Base-by-base conservation (phyloP, 92 coral and sea anemone genomes). In the Zoanthus gigantus region DNA sequence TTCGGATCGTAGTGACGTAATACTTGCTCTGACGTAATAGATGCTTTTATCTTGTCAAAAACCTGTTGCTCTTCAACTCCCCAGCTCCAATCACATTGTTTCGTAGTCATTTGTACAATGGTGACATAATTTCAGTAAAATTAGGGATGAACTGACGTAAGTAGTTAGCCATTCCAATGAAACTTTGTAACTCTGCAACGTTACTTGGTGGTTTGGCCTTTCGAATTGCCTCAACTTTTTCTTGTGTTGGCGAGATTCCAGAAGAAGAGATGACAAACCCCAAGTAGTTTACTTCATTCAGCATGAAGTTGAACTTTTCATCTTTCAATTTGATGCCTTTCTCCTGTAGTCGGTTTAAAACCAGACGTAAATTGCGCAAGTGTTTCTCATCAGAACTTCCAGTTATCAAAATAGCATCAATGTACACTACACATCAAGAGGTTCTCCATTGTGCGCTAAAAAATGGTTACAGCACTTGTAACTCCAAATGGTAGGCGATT, bases 111-210 rank as follows among this genome's bases (percentile, higher is more conserved):
- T 34, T 34, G 42, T 34, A 34, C 42, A 34, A 34, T 34, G 42
- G 42, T 0, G 42, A 0, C 42, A 34, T 34, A 3, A 34, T 74
- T 44, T 54, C 57, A 42, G 89, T 86, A 66, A 88, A 91, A 54
- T 88, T 87, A 14, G 87, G 77, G 45, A 91, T 83, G 56, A 82
- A 88, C 52, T 76, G 78, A 76, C 81, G 83, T 57, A 58, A 61
- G 74, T 52, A 85, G 56, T 90, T 80, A 10, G 84, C 87, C 72
- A 76, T 83, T 31, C 92, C 92, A 42, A 91, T 66, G 82, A 91
- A 91, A 31, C 72, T 73, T 65, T 83, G 92, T 76, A 88, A 75
- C 80, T 91, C 94, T 30, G 78, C 50, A 71, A 83, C 89, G 72
- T 75, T 91, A 7, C 52, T 76, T 30, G 93, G 84, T 7, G 92